These are phyloP conservation scores for Argyresthia albistria DNA, from an alignment of 2,888 invertebrate genomes.

Conservation along the genomic window DNA sequence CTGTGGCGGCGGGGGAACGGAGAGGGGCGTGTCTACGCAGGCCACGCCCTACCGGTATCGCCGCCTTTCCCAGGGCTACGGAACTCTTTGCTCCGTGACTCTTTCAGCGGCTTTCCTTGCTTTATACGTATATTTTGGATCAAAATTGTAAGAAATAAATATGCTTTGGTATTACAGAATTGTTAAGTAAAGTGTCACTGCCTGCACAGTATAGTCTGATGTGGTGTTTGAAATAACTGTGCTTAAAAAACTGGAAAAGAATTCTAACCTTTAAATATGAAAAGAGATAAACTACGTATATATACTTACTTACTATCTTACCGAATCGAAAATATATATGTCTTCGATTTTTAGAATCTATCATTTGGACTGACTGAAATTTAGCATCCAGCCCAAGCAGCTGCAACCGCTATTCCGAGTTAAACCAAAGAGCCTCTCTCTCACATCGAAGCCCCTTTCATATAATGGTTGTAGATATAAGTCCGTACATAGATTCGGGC, in stretches of 20 bases:
- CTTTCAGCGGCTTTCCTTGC: not conserved
- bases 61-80: slow-evolving; percentile 19
- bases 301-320: too few species aligned
- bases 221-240: too few species aligned
- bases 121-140: not conserved
- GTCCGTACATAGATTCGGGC: slow-evolving; percentile 26
- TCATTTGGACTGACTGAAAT: too few species aligned
- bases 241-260: too few species aligned
- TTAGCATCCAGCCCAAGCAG: too few species aligned
- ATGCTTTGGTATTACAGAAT: not conserved
- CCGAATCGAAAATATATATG: too few species aligned
- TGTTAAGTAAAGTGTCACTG: not conserved
- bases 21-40: slow-evolving; percentile 38
- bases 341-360: too few species aligned
- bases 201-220: too few species aligned
- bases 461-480: slow-evolving; percentile 20
- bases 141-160: not conserved
- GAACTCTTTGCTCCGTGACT: not conserved
- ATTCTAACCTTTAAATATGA: too few species aligned
- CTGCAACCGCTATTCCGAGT: too few species aligned
- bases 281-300: too few species aligned
- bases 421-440: slow-evolving; percentile 14
- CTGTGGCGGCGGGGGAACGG: slow-evolving; percentile 5
- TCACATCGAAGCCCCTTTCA: slow-evolving; percentile 3
- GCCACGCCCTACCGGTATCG: slow-evolving; percentile 41